phyloP scores from a whole-genome alignment of 2,113 vertebrate species.

The Cyphomyrus discorhynchus region DNA sequence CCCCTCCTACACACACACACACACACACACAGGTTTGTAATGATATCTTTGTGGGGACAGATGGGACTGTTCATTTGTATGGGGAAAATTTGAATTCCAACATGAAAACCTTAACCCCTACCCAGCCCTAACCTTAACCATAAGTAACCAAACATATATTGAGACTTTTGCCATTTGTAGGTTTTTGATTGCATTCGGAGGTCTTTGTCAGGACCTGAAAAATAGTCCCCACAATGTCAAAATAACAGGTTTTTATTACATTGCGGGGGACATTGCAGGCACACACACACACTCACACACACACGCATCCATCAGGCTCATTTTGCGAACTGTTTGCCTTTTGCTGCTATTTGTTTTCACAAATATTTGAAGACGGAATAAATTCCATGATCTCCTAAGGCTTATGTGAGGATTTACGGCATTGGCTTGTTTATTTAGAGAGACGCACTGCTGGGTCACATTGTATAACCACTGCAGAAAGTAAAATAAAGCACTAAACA shows the following conservation, averaged over 20 bases:
- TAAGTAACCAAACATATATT: too few species aligned
- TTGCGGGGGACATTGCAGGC: too few species aligned
- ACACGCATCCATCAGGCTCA: not conserved
- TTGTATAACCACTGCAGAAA: not conserved
- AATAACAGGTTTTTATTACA: too few species aligned
- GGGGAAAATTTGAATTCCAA: too few species aligned
- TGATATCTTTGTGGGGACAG: too few species aligned
- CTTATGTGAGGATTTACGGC: not conserved
- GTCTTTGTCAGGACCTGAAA: too few species aligned
- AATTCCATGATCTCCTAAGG: not conserved
- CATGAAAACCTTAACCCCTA: too few species aligned
- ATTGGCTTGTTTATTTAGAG: not conserved
- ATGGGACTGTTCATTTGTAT: too few species aligned
- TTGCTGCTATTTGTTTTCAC: not conserved
- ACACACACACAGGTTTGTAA: not conserved
- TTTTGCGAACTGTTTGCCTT: not conserved
- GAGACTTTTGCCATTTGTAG: too few species aligned
- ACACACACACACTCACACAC: not conserved
- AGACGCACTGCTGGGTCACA: not conserved
- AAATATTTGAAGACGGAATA: conserved; percentile 11
- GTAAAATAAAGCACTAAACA: not conserved
- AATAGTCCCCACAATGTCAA: too few species aligned
- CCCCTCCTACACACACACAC: not conserved
- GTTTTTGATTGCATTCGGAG: too few species aligned
- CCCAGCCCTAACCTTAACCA: too few species aligned